Conservation (phyloP, 2,888 invertebrate genomes). For the Phyllotreta striolata region DNA sequence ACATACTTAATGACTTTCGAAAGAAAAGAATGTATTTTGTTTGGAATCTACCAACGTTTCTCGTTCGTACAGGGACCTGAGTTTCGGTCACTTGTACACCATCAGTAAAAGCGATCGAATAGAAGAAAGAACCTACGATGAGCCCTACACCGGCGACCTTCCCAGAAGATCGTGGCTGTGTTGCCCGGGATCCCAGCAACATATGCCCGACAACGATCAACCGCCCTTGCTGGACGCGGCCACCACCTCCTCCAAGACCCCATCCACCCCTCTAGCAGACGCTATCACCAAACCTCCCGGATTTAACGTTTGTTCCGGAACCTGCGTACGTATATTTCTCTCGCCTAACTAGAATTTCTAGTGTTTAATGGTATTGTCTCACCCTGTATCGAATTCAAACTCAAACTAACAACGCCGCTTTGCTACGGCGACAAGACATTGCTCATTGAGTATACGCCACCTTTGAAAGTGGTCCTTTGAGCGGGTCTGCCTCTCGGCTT, state of each 20-base stretch:
- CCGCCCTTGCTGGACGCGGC: conserved; percentile 49
- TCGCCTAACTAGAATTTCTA: not conserved
- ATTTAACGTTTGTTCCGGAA: conserved; percentile 50
- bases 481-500: conserved; percentile 10
- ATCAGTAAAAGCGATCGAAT: conserved; percentile 59
- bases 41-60: not conserved
- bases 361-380: too few species aligned
- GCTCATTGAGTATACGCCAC: conserved; percentile 15
- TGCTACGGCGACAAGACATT: not conserved
- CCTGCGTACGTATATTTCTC: conserved; percentile 53
- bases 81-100: conserved; percentile 62
- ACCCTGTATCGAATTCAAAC: not conserved
- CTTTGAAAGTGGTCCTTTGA: conserved; percentile 25
- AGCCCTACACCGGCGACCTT: conserved; percentile 59
- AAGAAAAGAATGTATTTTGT: not conserved
- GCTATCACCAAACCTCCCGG: conserved; percentile 52
- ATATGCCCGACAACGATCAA: conserved; percentile 55
- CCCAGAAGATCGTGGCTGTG: conserved; percentile 63
- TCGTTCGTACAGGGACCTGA: conserved; percentile 46
- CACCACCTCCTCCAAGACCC: conserved; percentile 31
- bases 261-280: conserved; percentile 39
- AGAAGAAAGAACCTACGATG: conserved; percentile 61
- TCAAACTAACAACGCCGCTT: not conserved
- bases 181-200: conserved; percentile 60
- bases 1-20: not conserved